These are phyloP conservation scores for Lepidocolaptes lacrymiger DNA, from an alignment of 2,797 vertebrate genomes.

Conservation along the genomic window DNA sequence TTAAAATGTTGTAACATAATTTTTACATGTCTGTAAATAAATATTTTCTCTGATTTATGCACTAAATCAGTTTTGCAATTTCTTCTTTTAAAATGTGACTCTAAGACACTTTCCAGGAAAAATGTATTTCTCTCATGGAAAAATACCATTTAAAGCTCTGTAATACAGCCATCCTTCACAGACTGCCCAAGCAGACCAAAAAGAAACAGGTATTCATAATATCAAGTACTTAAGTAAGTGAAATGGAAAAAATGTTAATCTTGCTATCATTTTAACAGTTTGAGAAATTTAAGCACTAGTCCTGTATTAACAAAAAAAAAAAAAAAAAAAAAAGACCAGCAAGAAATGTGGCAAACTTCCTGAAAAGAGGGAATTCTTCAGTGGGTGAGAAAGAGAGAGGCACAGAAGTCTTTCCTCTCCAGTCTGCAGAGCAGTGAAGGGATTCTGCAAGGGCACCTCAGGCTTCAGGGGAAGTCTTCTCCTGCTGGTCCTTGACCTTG, in stretches of 20 bases:
- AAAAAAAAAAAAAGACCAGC: not conserved
- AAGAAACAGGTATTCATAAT: not conserved
- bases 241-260: not conserved
- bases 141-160: not conserved
- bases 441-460: not conserved
- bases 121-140: not conserved
- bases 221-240: not conserved
- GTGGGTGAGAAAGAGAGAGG: not conserved
- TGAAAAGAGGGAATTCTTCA: not conserved
- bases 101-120: not conserved
- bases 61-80: conserved; percentile 38
- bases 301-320: not conserved
- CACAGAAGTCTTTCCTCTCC: not conserved
- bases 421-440: not conserved
- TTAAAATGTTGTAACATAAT: conserved; percentile 76
- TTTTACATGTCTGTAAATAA: conserved; percentile 81
- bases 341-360: not conserved
- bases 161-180: not conserved
- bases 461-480: not conserved
- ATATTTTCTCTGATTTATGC: conserved; percentile 77
- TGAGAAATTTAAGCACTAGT: not conserved
- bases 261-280: not conserved
- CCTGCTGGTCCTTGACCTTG: too few species aligned
- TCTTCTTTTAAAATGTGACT: not conserved
- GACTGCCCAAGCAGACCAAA: not conserved